A percentile compares a stretch with the other conserved stretches of the same genome.
Conservation (phyloP, 2,888 invertebrate species). For the Trichopria drosophilae region DNA sequence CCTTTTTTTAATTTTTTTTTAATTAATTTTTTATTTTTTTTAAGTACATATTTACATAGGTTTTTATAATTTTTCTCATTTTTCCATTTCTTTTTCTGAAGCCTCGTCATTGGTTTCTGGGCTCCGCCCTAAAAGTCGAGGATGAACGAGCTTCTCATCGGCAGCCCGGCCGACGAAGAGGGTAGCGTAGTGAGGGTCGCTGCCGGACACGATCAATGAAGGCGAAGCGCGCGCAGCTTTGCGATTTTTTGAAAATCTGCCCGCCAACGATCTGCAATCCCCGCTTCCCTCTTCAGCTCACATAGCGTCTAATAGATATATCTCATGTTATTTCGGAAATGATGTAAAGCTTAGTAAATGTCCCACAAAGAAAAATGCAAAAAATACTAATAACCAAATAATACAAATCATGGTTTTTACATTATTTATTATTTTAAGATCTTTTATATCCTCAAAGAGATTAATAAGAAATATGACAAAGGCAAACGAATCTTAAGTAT, state of each 20-base stretch:
- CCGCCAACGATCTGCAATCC: too few species aligned
- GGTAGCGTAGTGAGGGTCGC: conserved; percentile 43
- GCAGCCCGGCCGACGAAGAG: conserved; percentile 44
- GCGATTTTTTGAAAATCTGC: conserved; percentile 55
- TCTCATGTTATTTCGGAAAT: not conserved
- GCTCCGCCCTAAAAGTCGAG: conserved; percentile 54
- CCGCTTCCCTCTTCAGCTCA: too few species aligned
- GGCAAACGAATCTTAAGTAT: conserved; percentile 16
- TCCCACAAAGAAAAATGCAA: too few species aligned
- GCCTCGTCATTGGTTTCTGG: conserved; percentile 43
- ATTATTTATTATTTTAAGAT: too few species aligned
- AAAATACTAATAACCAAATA: too few species aligned
- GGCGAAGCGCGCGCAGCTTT: conserved; percentile 54
- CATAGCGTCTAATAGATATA: not conserved
- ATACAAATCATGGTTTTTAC: too few species aligned
- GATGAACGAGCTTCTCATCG: conserved; percentile 47
- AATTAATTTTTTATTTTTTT: conserved; percentile 17
- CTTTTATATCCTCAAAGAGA: too few species aligned
- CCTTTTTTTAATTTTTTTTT: conserved; percentile 31
- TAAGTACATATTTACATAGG: too few species aligned
- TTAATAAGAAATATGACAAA: not conserved
- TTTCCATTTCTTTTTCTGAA: conserved; percentile 35
- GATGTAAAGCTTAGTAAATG: too few species aligned
- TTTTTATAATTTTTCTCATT: conserved; percentile 32
- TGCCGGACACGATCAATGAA: conserved; percentile 54